Conservation (phyloP, 2,888 invertebrate genomes). For the Troides oblongomaculatus region DNA sequence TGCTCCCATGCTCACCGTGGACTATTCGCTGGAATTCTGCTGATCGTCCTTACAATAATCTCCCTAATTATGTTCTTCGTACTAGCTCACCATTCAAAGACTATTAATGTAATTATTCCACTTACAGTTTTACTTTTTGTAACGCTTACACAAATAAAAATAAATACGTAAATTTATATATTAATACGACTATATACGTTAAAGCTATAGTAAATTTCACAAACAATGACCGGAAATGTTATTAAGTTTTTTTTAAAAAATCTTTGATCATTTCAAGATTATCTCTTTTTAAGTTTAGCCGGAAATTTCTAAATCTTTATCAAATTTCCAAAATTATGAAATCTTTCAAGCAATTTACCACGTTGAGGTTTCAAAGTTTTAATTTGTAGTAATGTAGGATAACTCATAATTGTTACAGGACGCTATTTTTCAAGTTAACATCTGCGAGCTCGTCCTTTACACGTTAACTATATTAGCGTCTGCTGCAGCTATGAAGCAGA, state of each 20-base stretch:
- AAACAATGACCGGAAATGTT: not conserved
- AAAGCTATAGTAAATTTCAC: too few relatives aligned
- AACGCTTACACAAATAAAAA: too few relatives aligned
- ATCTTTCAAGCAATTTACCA: not conserved
- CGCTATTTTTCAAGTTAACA: slow-evolving; percentile 87
- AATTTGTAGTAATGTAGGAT: slow-evolving; percentile 10
- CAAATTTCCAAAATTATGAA: too few relatives aligned
- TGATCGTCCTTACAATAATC: slow-evolving; percentile 91
- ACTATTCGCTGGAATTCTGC: slow-evolving; percentile 85
- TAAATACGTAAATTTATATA: too few relatives aligned
- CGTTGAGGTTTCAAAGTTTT: not conserved
- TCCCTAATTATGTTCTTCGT: slow-evolving; percentile 95
- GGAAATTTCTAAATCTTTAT: too few relatives aligned
- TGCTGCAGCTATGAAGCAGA: slow-evolving; percentile 83
- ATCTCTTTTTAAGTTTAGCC: not conserved
- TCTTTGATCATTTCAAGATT: not conserved
- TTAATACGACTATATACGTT: not conserved
- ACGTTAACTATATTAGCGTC: slow-evolving; percentile 83
- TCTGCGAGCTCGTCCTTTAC: slow-evolving; percentile 88
- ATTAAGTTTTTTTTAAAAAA: not conserved
- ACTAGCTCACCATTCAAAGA: slow-evolving; percentile 82
- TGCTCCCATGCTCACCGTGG: slow-evolving; percentile 91
- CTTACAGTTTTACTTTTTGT: not conserved
- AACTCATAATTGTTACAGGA: slow-evolving; percentile 51
- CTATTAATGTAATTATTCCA: slow-evolving; percentile 68